Percentiles rank a stretch among this genome's conserved stretches.
These are phyloP conservation scores for Morpho deidamia DNA, from an alignment of 2,888 invertebrate genomes.

Conservation along the genomic window DNA sequence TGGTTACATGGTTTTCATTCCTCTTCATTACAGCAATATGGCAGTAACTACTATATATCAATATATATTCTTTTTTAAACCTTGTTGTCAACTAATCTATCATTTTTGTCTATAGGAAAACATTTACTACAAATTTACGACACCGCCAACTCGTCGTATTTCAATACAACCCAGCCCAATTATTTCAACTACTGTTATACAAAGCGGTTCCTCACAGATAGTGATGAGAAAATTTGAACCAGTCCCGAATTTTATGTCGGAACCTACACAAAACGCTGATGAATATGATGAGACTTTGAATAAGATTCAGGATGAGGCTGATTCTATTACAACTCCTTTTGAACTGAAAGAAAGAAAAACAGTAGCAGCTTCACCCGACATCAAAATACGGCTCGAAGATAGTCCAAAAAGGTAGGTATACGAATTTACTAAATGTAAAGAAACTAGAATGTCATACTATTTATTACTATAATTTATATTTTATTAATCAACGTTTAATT, in stretches of 20 bases:
- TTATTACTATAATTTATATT: too few relatives aligned
- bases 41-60: too few relatives aligned
- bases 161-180: slow-evolving; percentile 32
- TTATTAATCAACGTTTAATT: too few relatives aligned
- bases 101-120: slow-evolving; percentile 4
- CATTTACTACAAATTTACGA: slow-evolving; percentile 22
- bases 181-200: slow-evolving; percentile 32
- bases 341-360: slow-evolving; percentile 17
- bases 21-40: too few relatives aligned
- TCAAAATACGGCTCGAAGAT: slow-evolving; percentile 25
- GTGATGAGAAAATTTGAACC: slow-evolving; percentile 41
- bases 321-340: slow-evolving; percentile 5
- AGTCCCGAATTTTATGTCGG: slow-evolving; percentile 10
- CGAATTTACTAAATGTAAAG: slow-evolving; percentile 8
- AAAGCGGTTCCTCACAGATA: slow-evolving; percentile 37
- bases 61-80: too few relatives aligned
- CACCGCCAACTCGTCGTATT: slow-evolving; percentile 21
- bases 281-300: slow-evolving; percentile 9
- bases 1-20: too few relatives aligned
- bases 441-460: not conserved
- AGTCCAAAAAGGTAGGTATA: slow-evolving; percentile 25
- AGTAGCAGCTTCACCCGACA: slow-evolving; percentile 21
- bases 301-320: not conserved
- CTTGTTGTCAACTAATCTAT: not conserved
- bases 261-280: slow-evolving; percentile 11